phyloP scores from a whole-genome alignment of 37 sponge, comb jelly and placozoan species.

The Cladorhizidae sp. region DNA sequence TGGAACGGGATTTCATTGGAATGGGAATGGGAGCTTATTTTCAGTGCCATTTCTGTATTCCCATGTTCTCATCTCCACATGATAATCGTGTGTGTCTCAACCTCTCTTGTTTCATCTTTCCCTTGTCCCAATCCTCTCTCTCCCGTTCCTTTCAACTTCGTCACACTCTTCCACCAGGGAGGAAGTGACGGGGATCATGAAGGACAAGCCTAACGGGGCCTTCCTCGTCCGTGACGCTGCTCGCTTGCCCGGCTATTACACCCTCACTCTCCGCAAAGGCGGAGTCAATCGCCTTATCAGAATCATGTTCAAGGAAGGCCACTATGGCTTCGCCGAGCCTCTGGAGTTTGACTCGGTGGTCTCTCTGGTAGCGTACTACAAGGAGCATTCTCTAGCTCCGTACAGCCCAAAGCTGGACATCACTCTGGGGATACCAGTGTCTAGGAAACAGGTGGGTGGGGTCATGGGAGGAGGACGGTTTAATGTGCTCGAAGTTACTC shows the following conservation, averaged over 20 bases:
- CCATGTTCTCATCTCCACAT: too few relatives aligned
- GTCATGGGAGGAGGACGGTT: background rate
- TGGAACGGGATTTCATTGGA: too few relatives aligned
- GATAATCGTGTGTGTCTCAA: too few relatives aligned
- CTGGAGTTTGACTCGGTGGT: constrained; percentile 77
- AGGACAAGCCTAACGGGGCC: constrained; percentile 84
- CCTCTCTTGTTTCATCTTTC: constrained; percentile 3
- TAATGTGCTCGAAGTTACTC: background rate
- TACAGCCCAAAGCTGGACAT: constrained; percentile 89
- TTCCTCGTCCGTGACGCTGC: constrained; percentile 93
- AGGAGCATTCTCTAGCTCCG: constrained; percentile 61
- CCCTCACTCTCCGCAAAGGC: constrained; percentile 87
- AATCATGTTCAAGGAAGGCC: constrained; percentile 70
- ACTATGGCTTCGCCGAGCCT: constrained; percentile 89
- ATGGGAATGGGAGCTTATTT: too few relatives aligned
- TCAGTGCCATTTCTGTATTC: too few relatives aligned
- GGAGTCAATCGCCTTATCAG: constrained; percentile 85
- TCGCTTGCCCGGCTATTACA: constrained; percentile 83
- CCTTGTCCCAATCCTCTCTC: background rate
- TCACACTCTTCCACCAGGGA: constrained; percentile 63
- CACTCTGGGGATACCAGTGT: constrained; percentile 61
- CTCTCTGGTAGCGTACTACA: constrained; percentile 68
- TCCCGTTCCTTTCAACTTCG: background rate
- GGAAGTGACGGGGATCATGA: constrained; percentile 88
- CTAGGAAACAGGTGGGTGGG: background rate